phyloP scores from a whole-genome alignment of 2,888 invertebrate genomes.

The Tenthredo amoena region DNA sequence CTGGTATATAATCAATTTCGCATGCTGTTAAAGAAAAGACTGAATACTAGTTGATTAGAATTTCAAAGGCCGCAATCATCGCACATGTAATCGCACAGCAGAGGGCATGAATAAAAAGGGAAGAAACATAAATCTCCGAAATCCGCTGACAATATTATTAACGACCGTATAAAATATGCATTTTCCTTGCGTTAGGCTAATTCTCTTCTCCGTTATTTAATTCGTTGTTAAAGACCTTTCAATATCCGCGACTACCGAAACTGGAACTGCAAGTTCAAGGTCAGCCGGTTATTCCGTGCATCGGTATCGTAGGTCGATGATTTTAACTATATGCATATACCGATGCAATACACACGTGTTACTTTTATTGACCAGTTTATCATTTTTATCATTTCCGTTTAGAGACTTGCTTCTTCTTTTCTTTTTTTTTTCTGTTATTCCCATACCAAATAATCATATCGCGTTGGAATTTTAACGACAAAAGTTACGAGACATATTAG shows the following conservation, averaged over 20 bases:
- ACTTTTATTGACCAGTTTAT: not conserved
- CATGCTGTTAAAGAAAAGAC: not conserved
- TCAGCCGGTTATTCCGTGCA: not conserved
- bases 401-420: not conserved
- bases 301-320: slow-evolving; percentile 14
- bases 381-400: not conserved
- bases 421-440: not conserved
- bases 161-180: not conserved
- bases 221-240: not conserved
- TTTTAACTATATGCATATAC: not conserved
- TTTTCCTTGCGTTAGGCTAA: not conserved
- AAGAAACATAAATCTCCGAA: not conserved
- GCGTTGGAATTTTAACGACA: not conserved
- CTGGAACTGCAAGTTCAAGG: slow-evolving; percentile 14
- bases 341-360: not conserved
- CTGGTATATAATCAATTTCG: not conserved
- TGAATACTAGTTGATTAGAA: not conserved
- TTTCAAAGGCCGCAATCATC: not conserved
- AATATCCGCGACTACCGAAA: not conserved
- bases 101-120: not conserved
- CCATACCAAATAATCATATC: not conserved
- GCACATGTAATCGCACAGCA: not conserved
- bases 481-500: not conserved
- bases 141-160: not conserved
- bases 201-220: not conserved